Evolutionary conservation across 2,888 invertebrate genomes (phyloP), one percentile per base, ranked within the genome.

Genomic region (Diogma glabrata): DNA sequence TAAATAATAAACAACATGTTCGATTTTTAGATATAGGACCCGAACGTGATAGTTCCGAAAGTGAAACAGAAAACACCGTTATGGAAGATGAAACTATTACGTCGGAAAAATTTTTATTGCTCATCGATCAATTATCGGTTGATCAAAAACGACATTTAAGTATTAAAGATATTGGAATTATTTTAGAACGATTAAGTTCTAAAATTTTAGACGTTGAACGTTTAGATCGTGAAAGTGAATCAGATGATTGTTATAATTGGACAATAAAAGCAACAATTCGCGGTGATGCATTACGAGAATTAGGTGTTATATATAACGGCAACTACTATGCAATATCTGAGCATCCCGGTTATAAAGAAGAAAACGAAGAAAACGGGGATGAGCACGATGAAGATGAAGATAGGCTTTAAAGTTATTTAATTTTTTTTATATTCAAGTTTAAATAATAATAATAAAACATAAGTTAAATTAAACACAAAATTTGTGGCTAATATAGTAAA

Each of bases 251-350:
- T 68, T 90, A 90, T 77, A 91, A 92, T 72, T 93, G 93, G 93
- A 92, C 92, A 71, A 93, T 93, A 74, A 92, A 91, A 72, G 93
- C 93, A 62, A 88, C 91, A 61, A 92, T 93, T 66, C 78, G 90
- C 55, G 93, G 93, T 50, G 91, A 92, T 71, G 87, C 89, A 61
- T 73, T 93, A 63, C 78, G 91, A 53, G 92, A 93, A 71, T 76
- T 93, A 56, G 93, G 93, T 56, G 89, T 93, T 60, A 89, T 93
- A 67, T 93, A 93, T 74, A 91, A 92, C 72, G 91, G 91, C 56
- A 92, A 91, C 74, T 93, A 91, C 72, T 93, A 93, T 73, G 89
- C 90, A 60, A 91, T 93, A 69, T 89, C 89, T 64, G 92, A 93
- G 71, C 92, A 93, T 72, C 92, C 93, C 52, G 91, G 90, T 53